Evolutionary conservation across 2,888 invertebrate species (phyloP).

Genomic region (Linyphia triangularis): DNA sequence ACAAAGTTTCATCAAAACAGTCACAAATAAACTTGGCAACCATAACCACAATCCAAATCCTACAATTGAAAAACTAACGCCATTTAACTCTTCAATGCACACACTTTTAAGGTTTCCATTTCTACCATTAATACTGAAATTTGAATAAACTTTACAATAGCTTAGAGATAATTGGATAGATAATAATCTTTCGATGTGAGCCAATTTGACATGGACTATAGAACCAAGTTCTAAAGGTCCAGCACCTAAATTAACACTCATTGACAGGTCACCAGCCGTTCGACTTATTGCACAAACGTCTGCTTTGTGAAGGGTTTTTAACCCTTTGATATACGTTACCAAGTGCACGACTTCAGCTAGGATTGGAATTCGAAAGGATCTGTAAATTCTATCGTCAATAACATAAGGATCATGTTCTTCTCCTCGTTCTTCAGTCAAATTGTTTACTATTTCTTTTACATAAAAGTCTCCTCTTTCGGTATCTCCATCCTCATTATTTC

Average conservation of each 20-base stretch:
- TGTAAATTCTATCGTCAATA: background rate
- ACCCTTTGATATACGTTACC: conserved; percentile 5
- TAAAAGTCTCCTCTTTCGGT: background rate
- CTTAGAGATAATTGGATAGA: background rate
- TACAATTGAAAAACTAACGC: background rate
- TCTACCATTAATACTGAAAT: conserved; percentile 3
- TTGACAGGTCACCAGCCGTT: background rate
- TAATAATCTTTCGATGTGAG: background rate
- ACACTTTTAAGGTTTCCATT: conserved; percentile 2
- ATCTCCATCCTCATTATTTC: background rate
- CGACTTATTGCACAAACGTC: background rate
- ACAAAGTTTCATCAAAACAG: background rate
- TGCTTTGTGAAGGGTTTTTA: background rate
- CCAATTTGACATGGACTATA: background rate
- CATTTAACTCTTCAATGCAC: background rate
- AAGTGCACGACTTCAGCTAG: background rate
- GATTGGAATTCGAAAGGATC: background rate
- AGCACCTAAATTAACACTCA: background rate
- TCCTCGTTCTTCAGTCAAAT: background rate
- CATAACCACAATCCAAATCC: background rate
- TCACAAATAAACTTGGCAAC: background rate
- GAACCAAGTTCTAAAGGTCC: background rate
- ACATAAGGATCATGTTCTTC: background rate
- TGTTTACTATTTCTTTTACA: background rate
- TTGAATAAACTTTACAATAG: background rate